Base-by-base conservation (phyloP, 1,140 invertebrate species). In the Drosophila lowei region DNA sequence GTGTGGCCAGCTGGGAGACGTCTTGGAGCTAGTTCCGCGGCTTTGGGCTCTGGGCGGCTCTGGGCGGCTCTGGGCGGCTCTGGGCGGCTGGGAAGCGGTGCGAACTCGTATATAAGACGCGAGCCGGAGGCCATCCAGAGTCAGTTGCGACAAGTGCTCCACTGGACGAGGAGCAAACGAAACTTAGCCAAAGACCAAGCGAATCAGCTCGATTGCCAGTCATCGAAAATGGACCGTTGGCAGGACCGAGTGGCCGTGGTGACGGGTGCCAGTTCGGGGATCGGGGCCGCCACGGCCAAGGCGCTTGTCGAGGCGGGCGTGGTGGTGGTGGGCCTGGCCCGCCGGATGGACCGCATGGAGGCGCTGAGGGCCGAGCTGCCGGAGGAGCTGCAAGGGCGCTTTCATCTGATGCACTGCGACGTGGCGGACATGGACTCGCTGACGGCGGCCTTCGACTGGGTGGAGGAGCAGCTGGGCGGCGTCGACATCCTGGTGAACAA, bases 401-500 rank as follows among this genome's bases (percentile, higher is more conserved):
- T 94, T 0, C 80, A 93, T 60, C 78, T 93, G 0, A 66, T 93
- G 13, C 86, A 92, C 70, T 93, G 93, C 50, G 96, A 97, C 89
- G 78, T 97, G 0, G 92, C 91, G 0, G 93, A 94, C 6, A 92
- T 94, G 77, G 92, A 93, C 3, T 94, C 95, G 1, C 93, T 97
- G 28, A 76, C 93, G 1, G 85, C 90, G 0, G 93, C 95, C 44
- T 97, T 97, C 72, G 81, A 93, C 52, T 94, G 93, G 93, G 92
- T 94, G 11, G 92, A 94, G 46, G 90, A 92, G 2, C 92, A 93
- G 1, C 91, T 95, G 21, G 95, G 94, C 1, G 93, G 94, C 6
- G 91, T 95, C 0, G 94, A 96, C 80, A 92, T 97, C 6, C 90
- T 96, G 44, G 92, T 97, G 28, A 97, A 97, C 83, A 96, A 95